These are phyloP conservation scores for Osmoderma eremita DNA, from an alignment of 2,888 invertebrate species.

Conservation along the genomic window DNA sequence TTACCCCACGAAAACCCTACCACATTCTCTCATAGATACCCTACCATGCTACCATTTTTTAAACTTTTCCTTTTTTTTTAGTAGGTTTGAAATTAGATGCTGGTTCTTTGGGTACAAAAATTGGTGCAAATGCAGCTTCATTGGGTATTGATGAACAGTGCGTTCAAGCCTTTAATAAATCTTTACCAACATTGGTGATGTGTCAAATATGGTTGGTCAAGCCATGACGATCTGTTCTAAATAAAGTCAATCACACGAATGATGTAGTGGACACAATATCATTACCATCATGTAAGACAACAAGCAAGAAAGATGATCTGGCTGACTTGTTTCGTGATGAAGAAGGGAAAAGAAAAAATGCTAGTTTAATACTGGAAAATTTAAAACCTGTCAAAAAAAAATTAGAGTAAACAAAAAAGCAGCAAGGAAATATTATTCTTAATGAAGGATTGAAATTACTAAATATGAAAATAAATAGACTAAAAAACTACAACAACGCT, in stretches of 20 bases:
- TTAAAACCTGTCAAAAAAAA: constrained; percentile 45
- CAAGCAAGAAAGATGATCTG: constrained; percentile 52
- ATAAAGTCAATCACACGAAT: constrained; percentile 59
- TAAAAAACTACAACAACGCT: no score
- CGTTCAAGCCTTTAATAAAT: constrained; percentile 89
- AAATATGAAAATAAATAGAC: no score
- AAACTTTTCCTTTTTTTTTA: no score
- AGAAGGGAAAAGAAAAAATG: constrained; percentile 56
- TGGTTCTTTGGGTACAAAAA: constrained; percentile 66
- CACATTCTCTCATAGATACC: no score
- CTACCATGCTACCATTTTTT: no score
- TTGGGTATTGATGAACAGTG: constrained; percentile 95
- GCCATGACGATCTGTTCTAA: constrained; percentile 73
- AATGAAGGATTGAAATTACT: no score
- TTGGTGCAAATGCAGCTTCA: constrained; percentile 91
- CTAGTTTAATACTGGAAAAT: constrained; percentile 39
- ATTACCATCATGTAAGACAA: constrained; percentile 2
- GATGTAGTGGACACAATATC: constrained; percentile 1
- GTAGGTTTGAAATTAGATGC: constrained; percentile 85
- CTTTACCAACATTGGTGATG: constrained; percentile 88
- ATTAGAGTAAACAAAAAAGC: no score
- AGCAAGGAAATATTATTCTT: no score
- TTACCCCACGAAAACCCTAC: no score
- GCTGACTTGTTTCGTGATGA: constrained; percentile 62
- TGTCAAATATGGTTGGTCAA: constrained; percentile 82